These are phyloP conservation scores for Plemyria rubiginata DNA, from an alignment of 2,888 invertebrate genomes.

Conservation along the genomic window DNA sequence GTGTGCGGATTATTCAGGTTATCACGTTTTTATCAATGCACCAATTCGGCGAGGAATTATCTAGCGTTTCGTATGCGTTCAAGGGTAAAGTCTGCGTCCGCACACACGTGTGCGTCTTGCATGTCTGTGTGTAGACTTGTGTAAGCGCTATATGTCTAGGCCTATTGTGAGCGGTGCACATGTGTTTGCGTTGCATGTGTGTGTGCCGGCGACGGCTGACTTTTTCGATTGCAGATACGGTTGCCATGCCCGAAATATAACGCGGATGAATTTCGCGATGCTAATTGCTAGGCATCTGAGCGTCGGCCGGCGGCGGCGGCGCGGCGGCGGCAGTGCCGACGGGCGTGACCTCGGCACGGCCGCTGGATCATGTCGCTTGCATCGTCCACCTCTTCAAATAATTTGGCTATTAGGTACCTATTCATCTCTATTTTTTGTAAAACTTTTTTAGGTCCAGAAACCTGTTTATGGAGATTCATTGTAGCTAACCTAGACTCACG, in stretches of 20 bases:
- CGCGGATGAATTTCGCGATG: constrained; percentile 74
- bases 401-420: constrained; percentile 33
- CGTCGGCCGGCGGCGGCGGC: constrained; percentile 45
- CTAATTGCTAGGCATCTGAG: constrained; percentile 66
- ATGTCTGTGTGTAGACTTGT: constrained; percentile 58
- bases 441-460: constrained; percentile 35
- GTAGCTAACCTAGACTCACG: constrained; percentile 30
- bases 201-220: constrained; percentile 70
- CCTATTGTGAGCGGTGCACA: constrained; percentile 66
- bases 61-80: constrained; percentile 77
- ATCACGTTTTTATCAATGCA: constrained; percentile 81
- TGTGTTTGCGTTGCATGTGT: constrained; percentile 59
- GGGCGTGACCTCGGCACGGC: constrained; percentile 30
- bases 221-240: constrained; percentile 79
- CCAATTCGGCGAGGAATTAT: constrained; percentile 73
- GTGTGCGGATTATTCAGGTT: constrained; percentile 67
- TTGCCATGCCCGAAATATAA: constrained; percentile 82
- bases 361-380: constrained; percentile 28
- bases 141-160: constrained; percentile 62
- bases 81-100: constrained; percentile 80
- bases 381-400: constrained; percentile 38
- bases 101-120: constrained; percentile 61
- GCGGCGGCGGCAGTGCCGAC: constrained; percentile 46
- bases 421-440: constrained; percentile 35
- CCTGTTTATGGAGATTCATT: constrained; percentile 38